Conservation (phyloP, 2,797 vertebrate species). For the Oreonectes daqikongensis region DNA sequence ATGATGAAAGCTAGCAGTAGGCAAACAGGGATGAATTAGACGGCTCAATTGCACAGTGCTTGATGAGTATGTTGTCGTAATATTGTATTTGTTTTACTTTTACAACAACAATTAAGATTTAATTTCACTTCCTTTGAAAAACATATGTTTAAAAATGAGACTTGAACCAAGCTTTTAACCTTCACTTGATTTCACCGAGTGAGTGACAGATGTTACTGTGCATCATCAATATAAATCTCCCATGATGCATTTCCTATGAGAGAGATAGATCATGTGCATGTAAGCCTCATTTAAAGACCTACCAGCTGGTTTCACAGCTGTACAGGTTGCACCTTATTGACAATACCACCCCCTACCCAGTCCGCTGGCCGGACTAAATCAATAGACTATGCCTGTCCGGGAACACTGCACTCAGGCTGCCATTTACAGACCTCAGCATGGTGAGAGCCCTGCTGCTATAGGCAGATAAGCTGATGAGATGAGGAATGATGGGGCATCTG, state of each 20-base stretch:
- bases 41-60: constrained; percentile 66
- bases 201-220: constrained; percentile 44
- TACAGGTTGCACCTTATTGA: constrained; percentile 44
- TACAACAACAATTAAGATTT: constrained; percentile 65
- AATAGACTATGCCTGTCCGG: constrained; percentile 39
- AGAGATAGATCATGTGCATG: constrained; percentile 47
- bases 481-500: constrained; percentile 56
- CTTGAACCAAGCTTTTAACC: too few species aligned
- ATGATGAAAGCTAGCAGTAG: constrained; percentile 35
- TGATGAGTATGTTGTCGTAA: constrained; percentile 69
- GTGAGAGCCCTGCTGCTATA: constrained; percentile 52
- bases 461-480: constrained; percentile 61
- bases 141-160: too few species aligned
- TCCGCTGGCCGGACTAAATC: constrained; percentile 38
- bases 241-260: constrained; percentile 52
- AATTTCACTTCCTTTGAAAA: neutral
- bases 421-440: constrained; percentile 44
- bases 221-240: constrained; percentile 50
- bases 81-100: constrained; percentile 67
- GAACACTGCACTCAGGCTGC: constrained; percentile 26
- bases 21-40: constrained; percentile 23
- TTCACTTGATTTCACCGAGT: constrained; percentile 48
- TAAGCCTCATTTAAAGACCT: constrained; percentile 52
- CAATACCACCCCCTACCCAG: constrained; percentile 25
- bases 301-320: constrained; percentile 67